Conservation (phyloP, 37 sponge, comb jelly and placozoan genomes). For the Dysidea cf. avara region DNA sequence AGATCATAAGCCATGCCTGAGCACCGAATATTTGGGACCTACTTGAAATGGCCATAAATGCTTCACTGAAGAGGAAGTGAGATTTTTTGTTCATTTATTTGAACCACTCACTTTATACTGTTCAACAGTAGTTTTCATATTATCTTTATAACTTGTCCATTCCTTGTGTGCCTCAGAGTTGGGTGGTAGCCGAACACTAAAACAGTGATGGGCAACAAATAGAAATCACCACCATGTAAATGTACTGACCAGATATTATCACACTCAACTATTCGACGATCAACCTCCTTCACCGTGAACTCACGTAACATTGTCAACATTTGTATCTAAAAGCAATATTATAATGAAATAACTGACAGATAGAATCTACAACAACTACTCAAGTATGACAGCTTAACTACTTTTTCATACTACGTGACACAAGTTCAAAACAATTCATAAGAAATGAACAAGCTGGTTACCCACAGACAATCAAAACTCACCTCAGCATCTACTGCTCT, state of each 20-base stretch:
- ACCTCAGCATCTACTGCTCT: constrained; percentile 49
- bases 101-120: too few relatives aligned
- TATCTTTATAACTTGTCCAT: constrained; percentile 30
- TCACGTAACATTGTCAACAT: constrained; percentile 23
- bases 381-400: too few relatives aligned
- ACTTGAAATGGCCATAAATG: too few relatives aligned
- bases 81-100: too few relatives aligned
- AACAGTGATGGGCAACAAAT: neutral
- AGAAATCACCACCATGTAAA: neutral
- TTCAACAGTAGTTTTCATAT: constrained; percentile 34
- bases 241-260: constrained; percentile 26
- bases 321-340: constrained; percentile 21
- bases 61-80: too few relatives aligned
- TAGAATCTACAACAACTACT: too few relatives aligned
- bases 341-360: too few relatives aligned
- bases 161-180: constrained; percentile 24
- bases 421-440: too few relatives aligned
- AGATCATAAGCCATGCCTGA: too few relatives aligned
- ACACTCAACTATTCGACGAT: constrained; percentile 21
- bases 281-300: constrained; percentile 3
- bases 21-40: too few relatives aligned
- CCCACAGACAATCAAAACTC: constrained; percentile 1
- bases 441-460: too few relatives aligned
- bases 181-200: constrained; percentile 12
- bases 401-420: too few relatives aligned